Evolutionary conservation across 2,888 invertebrate species (phyloP).

Genomic region (Oscheius onirici): DNA sequence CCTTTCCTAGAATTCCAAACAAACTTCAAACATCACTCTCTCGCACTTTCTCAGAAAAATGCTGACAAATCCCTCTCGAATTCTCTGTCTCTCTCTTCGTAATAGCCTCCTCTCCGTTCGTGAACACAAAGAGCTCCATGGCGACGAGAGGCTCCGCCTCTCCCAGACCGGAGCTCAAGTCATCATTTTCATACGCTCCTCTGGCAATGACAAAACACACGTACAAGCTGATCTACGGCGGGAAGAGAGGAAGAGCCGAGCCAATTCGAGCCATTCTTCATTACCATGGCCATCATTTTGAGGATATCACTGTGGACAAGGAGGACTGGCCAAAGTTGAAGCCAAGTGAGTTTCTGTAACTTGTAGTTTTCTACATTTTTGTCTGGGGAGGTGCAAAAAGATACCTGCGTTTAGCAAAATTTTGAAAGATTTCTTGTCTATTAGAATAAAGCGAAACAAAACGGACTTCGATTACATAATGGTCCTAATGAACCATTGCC

Average conservation of each 20-base stretch:
- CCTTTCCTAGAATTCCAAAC: too few relatives aligned
- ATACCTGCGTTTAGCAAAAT: too few relatives aligned
- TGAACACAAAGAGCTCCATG: constrained; percentile 2
- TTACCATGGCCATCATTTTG: constrained; percentile 12
- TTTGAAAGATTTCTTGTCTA: neutral
- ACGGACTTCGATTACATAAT: neutral
- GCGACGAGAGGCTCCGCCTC: neutral
- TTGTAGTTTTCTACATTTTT: too few relatives aligned
- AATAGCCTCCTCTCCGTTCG: neutral
- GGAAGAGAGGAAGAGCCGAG: constrained; percentile 22
- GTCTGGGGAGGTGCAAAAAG: too few relatives aligned
- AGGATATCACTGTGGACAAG: neutral
- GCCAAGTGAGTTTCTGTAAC: neutral
- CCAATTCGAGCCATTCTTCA: constrained; percentile 22
- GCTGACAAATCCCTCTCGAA: constrained; percentile 1
- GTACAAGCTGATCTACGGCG: constrained; percentile 22
- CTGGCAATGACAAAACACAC: constrained; percentile 18
- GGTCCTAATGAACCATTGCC: too few relatives aligned
- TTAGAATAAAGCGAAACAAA: neutral
- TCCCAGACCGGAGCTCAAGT: neutral
- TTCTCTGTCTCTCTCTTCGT: constrained; percentile 6
- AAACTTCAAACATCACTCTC: too few relatives aligned
- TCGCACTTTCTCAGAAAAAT: neutral
- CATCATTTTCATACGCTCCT: neutral
- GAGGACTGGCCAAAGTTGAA: constrained; percentile 20